Conservation (phyloP, 2,888 invertebrate species). For the Tetropium fuscum region DNA sequence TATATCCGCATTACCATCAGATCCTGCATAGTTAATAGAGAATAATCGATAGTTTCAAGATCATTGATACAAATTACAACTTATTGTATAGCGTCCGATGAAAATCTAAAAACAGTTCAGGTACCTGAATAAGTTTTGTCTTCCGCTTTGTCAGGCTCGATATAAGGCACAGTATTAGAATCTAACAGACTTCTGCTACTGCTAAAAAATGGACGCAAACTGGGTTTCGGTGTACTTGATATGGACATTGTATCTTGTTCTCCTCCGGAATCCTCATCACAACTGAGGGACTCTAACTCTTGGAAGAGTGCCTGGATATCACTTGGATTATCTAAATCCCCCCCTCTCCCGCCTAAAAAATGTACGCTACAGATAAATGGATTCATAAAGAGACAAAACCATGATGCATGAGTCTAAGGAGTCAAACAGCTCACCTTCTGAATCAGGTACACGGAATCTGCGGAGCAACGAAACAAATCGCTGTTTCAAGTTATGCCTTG, state of each 20-base stretch:
- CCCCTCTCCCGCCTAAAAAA: constrained; percentile 68
- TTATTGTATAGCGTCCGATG: no score
- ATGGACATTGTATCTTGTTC: constrained; percentile 98
- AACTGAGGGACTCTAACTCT: constrained; percentile 94
- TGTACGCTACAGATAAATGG: not conserved
- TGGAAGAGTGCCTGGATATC: constrained; percentile 95
- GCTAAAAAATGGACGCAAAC: constrained; percentile 94
- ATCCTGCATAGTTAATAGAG: constrained; percentile 57
- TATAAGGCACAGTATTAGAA: constrained; percentile 53
- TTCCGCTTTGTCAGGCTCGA: constrained; percentile 56
- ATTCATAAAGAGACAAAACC: not conserved
- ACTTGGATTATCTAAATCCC: constrained; percentile 79
- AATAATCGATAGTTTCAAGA: not conserved
- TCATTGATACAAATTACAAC: no score
- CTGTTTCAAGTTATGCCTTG: constrained; percentile 66
- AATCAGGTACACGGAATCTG: constrained; percentile 94
- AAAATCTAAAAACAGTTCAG: no score
- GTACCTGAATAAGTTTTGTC: constrained; percentile 43
- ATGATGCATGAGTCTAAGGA: not conserved
- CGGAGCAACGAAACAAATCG: constrained; percentile 91
- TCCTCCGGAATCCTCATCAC: constrained; percentile 90
- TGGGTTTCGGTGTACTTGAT: constrained; percentile 97
- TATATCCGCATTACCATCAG: constrained; percentile 68
- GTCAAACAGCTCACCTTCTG: constrained; percentile 70
- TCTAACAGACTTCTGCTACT: constrained; percentile 83